phyloP scores from a whole-genome alignment of 1,140 invertebrate species.

The Littorina saxatilis region DNA sequence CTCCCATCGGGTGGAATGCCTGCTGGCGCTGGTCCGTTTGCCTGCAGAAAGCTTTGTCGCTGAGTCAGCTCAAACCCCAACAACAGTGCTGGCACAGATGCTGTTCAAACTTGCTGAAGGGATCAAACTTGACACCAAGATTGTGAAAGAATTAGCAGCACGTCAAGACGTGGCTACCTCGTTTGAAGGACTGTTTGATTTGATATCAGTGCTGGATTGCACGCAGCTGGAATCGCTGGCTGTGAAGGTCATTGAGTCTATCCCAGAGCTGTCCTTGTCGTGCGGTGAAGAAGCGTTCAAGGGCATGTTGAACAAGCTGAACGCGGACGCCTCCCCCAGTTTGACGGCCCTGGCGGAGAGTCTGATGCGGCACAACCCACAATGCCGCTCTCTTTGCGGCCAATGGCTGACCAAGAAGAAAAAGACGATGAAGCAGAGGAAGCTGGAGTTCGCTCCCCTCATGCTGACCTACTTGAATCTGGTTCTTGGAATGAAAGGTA shows the following conservation, averaged over 20 bases:
- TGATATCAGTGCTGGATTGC: neutral
- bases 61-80: neutral
- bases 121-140: neutral
- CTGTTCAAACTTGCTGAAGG: neutral
- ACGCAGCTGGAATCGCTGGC: neutral
- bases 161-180: neutral
- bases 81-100: neutral
- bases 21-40: neutral
- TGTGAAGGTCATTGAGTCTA: neutral
- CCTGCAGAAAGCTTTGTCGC: neutral
- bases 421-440: neutral
- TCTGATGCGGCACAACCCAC: neutral
- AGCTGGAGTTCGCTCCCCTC: neutral
- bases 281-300: neutral
- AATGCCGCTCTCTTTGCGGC: neutral
- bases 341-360: neutral
- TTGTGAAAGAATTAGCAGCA: neutral
- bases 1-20: neutral
- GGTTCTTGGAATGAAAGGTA: slow-evolving; percentile 1
- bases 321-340: neutral
- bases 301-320: slow-evolving; percentile 15
- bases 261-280: neutral
- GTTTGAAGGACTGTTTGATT: neutral
- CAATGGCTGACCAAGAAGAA: slow-evolving; percentile 17
- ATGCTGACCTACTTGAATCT: slow-evolving; percentile 18